Conservation (phyloP, 1,140 invertebrate species). For the Drosophila grimshawi region DNA sequence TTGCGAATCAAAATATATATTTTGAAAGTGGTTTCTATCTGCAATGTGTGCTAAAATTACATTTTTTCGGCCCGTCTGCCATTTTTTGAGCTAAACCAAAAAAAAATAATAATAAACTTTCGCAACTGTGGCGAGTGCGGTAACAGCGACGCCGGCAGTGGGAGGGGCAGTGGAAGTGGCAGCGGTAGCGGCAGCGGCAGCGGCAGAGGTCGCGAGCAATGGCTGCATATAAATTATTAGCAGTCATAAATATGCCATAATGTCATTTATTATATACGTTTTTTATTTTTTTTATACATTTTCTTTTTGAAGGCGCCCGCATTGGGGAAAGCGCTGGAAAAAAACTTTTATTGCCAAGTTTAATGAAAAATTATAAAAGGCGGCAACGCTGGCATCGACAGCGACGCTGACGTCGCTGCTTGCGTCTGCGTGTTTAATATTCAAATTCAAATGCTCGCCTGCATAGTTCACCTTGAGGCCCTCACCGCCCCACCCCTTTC, state of each 20-base stretch:
- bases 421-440: constrained; percentile 50
- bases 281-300: constrained; percentile 61
- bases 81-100: constrained; percentile 30
- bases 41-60: constrained; percentile 50
- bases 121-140: constrained; percentile 42
- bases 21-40: constrained; percentile 31
- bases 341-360: constrained; percentile 83
- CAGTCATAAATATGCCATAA: constrained; percentile 83
- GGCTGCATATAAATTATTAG: constrained; percentile 83
- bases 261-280: constrained; percentile 82
- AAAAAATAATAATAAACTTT: constrained; percentile 43
- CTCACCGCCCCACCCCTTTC: constrained; percentile 1
- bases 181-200: constrained; percentile 13
- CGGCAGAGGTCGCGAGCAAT: constrained; percentile 17
- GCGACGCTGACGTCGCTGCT: constrained; percentile 26
- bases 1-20: constrained; percentile 31
- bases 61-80: constrained; percentile 41
- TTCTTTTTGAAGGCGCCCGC: constrained; percentile 58
- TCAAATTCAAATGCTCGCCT: constrained; percentile 60
- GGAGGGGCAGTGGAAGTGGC: constrained; percentile 21
- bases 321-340: constrained; percentile 61
- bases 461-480: constrained; percentile 71
- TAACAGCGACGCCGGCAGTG: constrained; percentile 25
- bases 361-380: constrained; percentile 83
- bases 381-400: constrained; percentile 55